phyloP scores from a whole-genome alignment of 2,797 vertebrate species.

The Chromis chromis region DNA sequence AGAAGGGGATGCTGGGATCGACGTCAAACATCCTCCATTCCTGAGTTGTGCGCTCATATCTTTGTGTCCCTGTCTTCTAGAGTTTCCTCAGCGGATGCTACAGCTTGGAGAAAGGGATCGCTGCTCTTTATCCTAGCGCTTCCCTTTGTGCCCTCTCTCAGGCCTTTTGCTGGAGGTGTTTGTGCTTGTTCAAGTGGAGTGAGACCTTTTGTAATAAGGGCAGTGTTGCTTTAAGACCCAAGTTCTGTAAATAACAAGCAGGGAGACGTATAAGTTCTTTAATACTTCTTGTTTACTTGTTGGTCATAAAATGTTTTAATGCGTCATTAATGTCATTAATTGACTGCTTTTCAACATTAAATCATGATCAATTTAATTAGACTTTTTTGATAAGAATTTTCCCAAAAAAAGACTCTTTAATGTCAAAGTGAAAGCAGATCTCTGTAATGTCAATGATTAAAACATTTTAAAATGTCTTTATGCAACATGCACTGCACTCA shows the following conservation, averaged over 20 bases:
- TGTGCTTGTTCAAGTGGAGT: conserved; percentile 33
- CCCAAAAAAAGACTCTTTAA: no score
- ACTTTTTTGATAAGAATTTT: no score
- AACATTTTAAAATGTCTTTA: no score
- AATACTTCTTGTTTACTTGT: neutral
- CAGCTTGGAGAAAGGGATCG: conserved; percentile 72
- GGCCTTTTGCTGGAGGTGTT: conserved; percentile 37
- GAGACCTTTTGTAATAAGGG: neutral
- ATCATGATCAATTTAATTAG: no score
- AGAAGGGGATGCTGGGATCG: conserved; percentile 76
- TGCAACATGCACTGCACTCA: no score
- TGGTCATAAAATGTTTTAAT: neutral
- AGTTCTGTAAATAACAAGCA: neutral
- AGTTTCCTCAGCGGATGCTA: conserved; percentile 82
- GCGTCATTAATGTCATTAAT: no score
- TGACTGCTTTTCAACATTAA: no score
- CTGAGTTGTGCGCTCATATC: conserved; percentile 85
- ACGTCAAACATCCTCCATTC: conserved; percentile 89
- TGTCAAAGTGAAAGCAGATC: no score
- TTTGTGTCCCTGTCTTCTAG: conserved; percentile 79
- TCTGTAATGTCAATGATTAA: no score
- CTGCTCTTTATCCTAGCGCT: conserved; percentile 67
- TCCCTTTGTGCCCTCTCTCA: conserved; percentile 56
- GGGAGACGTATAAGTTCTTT: neutral
- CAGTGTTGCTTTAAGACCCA: neutral